Evolutionary conservation across 2,888 invertebrate genomes (phyloP).

Genomic region (Abrostola triplasia): DNA sequence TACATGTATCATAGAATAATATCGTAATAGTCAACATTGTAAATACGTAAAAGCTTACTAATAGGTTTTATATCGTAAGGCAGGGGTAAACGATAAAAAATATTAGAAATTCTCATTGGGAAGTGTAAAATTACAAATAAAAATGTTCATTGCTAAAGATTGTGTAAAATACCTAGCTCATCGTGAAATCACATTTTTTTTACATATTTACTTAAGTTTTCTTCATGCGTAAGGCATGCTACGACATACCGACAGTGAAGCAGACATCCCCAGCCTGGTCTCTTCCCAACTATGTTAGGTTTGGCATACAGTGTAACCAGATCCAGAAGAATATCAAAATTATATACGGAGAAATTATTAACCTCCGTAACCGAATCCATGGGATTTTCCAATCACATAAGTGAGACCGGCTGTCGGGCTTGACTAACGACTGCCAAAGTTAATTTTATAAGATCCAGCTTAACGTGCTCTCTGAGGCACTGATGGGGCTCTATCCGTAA

Average conservation of each 20-base stretch:
- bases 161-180: conserved; percentile 62
- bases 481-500: conserved; percentile 5
- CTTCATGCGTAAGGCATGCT: conserved; percentile 47
- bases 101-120: conserved; percentile 71
- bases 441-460: background rate
- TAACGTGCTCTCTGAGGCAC: conserved; percentile 15
- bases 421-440: background rate
- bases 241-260: conserved; percentile 46
- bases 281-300: background rate
- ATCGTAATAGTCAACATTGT: conserved; percentile 86
- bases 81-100: conserved; percentile 84
- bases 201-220: conserved; percentile 37
- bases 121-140: conserved; percentile 65
- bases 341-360: background rate
- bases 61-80: conserved; percentile 74
- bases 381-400: background rate
- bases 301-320: conserved; percentile 6
- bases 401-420: background rate
- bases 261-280: conserved; percentile 1
- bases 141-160: conserved; percentile 64
- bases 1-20: conserved; percentile 72
- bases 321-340: background rate
- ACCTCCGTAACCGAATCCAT: background rate
- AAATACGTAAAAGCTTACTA: conserved; percentile 86
- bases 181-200: conserved; percentile 63